A percentile compares a stretch with the other conserved stretches of the same genome.
These are phyloP conservation scores for Salarias fasciatus DNA, from an alignment of 2,797 vertebrate species.

Conservation along the genomic window DNA sequence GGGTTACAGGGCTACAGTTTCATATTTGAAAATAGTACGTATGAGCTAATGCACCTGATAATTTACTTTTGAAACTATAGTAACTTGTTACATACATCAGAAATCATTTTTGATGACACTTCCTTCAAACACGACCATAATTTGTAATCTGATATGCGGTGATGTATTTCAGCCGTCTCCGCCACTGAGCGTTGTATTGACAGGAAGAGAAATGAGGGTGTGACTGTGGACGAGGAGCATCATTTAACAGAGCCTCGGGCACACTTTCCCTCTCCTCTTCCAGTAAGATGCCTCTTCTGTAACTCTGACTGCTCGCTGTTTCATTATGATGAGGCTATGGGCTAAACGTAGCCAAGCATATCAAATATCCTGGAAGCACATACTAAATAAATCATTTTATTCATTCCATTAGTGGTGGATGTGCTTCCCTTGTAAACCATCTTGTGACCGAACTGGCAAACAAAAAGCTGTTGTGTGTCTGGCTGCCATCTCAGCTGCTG, in stretches of 20 bases:
- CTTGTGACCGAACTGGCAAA: conserved; percentile 71
- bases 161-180: conserved; percentile 51
- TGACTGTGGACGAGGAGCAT: conserved; percentile 78
- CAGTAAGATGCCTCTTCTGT: conserved; percentile 74
- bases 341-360: conserved; percentile 85
- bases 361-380: conserved; percentile 84
- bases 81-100: no score
- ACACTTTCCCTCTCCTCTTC: conserved; percentile 73
- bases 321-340: conserved; percentile 86
- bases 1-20: no score
- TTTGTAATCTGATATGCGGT: conserved; percentile 56
- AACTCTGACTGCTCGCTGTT: conserved; percentile 82
- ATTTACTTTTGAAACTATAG: no score
- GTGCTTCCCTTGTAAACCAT: conserved; percentile 78
- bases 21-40: no score
- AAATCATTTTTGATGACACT: conserved; percentile 19
- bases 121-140: conserved; percentile 27
- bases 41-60: no score
- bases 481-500: conserved; percentile 31
- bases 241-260: conserved; percentile 80
- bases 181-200: conserved; percentile 73
- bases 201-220: conserved; percentile 81
- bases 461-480: conserved; percentile 63
- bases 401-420: conserved; percentile 82
- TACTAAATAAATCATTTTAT: conserved; percentile 87